These are phyloP conservation scores for Polypedilum vanderplanki DNA, from an alignment of 1,140 invertebrate genomes.

Conservation along the genomic window DNA sequence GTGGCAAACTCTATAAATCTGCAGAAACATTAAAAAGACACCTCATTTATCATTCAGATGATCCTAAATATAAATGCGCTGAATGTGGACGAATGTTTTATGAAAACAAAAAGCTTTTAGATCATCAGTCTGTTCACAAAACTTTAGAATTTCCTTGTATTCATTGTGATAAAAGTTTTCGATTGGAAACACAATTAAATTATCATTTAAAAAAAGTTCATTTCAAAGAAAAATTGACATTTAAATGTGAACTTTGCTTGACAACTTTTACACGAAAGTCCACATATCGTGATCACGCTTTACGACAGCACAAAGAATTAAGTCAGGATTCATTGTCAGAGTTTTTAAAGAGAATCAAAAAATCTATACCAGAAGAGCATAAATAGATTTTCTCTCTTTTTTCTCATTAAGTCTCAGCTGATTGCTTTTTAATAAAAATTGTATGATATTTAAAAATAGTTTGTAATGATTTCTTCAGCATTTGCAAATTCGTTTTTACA, in stretches of 20 bases:
- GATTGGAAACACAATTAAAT: background rate
- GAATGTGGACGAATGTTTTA: background rate
- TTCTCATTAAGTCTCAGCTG: too few relatives aligned
- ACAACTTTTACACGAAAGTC: background rate
- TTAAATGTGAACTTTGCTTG: background rate
- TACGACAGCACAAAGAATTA: background rate
- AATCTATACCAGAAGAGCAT: background rate
- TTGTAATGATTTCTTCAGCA: too few relatives aligned
- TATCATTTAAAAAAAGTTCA: conserved; percentile 25
- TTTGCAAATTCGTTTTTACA: too few relatives aligned
- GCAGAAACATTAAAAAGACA: background rate
- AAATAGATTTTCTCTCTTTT: background rate
- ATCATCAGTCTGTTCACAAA: background rate
- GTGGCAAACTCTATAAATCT: background rate
- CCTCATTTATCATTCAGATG: background rate
- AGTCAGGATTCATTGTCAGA: background rate
- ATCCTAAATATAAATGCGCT: background rate
- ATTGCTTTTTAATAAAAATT: too few relatives aligned
- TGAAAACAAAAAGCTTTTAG: background rate
- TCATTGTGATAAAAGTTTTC: background rate
- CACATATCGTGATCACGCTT: background rate
- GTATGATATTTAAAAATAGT: too few relatives aligned
- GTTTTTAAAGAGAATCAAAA: conserved; percentile 21
- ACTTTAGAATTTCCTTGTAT: background rate
- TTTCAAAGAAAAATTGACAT: conserved; percentile 16